These are phyloP conservation scores for Epicauta chinensis DNA, from an alignment of 1,140 invertebrate genomes.

Conservation along the genomic window DNA sequence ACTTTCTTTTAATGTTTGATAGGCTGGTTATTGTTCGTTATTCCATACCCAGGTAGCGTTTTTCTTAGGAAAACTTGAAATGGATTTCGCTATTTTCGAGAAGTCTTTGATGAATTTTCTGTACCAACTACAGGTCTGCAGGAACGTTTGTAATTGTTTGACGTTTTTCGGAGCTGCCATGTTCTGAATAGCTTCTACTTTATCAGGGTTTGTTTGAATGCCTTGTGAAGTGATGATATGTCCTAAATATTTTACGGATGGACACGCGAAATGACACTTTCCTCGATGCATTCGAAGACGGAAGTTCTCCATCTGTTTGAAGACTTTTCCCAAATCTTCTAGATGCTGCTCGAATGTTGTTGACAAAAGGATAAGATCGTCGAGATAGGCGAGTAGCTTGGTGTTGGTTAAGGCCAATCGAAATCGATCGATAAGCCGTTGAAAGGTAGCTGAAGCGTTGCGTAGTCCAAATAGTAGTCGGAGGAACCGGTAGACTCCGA, in stretches of 20 bases:
- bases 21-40: neutral
- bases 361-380: slow-evolving; percentile 42
- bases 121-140: neutral
- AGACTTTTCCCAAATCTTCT: slow-evolving; percentile 35
- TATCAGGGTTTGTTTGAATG: slow-evolving; percentile 36
- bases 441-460: slow-evolving; percentile 31
- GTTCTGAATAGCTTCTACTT: slow-evolving; percentile 36
- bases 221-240: slow-evolving; percentile 38
- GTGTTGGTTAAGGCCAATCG: slow-evolving; percentile 15
- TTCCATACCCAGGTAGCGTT: slow-evolving; percentile 1
- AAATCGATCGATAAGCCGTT: slow-evolving; percentile 25
- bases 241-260: slow-evolving; percentile 40
- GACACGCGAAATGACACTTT: slow-evolving; percentile 40
- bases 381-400: slow-evolving; percentile 39
- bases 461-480: slow-evolving; percentile 40
- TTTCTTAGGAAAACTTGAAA: slow-evolving; percentile 1
- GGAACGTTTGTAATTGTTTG: slow-evolving; percentile 20
- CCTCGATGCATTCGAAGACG: slow-evolving; percentile 36
- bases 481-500: neutral
- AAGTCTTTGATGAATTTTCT: slow-evolving; percentile 1
- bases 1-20: neutral
- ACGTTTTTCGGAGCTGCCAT: slow-evolving; percentile 32
- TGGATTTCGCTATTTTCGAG: neutral
- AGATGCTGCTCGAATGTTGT: slow-evolving; percentile 40
- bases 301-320: slow-evolving; percentile 32